These are phyloP conservation scores for Papilio protenor DNA, from an alignment of 2,888 invertebrate species.

Conservation along the genomic window DNA sequence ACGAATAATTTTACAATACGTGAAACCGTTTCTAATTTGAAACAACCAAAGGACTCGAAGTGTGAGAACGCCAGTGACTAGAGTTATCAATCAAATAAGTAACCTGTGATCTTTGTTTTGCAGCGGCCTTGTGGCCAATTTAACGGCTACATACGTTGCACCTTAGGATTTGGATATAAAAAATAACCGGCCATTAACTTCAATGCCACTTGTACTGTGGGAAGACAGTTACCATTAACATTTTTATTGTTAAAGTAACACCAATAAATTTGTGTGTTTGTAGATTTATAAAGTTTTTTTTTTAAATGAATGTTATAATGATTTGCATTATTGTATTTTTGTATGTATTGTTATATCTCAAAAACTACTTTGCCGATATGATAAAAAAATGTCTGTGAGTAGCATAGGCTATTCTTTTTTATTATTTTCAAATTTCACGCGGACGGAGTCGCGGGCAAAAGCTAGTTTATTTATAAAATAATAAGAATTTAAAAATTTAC, in stretches of 20 bases:
- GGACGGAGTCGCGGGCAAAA: no score
- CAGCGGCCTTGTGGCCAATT: slow-evolving; percentile 38
- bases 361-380: no score
- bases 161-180: slow-evolving; percentile 35
- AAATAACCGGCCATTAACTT: slow-evolving; percentile 30
- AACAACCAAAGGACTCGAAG: slow-evolving; percentile 25
- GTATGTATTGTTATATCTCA: no score
- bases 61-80: slow-evolving; percentile 28
- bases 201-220: slow-evolving; percentile 39
- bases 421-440: no score
- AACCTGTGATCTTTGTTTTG: slow-evolving; percentile 39
- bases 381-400: no score
- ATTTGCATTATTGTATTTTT: no score
- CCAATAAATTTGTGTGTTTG: neutral
- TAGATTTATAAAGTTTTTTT: neutral
- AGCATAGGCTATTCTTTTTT: no score
- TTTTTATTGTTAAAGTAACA: slow-evolving; percentile 4
- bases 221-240: slow-evolving; percentile 11
- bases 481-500: neutral
- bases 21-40: slow-evolving; percentile 30
- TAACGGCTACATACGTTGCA: slow-evolving; percentile 30
- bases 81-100: slow-evolving; percentile 40
- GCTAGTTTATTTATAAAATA: neutral
- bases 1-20: slow-evolving; percentile 5
- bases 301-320: no score